Conservation (phyloP, 2,113 vertebrate species). For the Callaeas wilsoni region DNA sequence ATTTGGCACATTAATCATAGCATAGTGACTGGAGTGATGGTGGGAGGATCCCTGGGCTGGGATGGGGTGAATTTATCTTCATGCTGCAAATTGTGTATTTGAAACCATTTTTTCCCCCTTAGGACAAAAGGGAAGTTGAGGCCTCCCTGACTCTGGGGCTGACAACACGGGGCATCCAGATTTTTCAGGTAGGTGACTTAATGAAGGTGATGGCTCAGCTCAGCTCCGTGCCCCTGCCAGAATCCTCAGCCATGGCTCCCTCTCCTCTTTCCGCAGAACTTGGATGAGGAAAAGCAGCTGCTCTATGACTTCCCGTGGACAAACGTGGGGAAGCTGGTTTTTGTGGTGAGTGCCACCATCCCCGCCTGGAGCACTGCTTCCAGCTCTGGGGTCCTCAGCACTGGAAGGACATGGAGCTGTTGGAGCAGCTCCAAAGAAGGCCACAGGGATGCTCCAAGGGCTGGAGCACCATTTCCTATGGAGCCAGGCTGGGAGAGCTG, state of each 20-base stretch:
- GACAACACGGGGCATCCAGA: constrained; percentile 96
- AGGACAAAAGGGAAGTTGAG: constrained; percentile 97
- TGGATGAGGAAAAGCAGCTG: constrained; percentile 88
- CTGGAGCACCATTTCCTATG: neutral
- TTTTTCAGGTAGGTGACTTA: constrained; percentile 85
- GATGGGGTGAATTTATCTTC: neutral
- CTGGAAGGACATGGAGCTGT: neutral
- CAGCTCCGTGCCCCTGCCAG: neutral
- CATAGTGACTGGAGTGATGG: neutral
- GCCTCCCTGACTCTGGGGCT: constrained; percentile 90
- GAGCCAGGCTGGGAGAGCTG: neutral
- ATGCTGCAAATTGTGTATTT: neutral
- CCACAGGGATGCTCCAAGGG: accelerated
- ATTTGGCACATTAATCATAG: neutral
- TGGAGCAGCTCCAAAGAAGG: neutral
- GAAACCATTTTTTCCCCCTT: neutral
- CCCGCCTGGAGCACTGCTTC: neutral
- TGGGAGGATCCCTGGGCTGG: neutral
- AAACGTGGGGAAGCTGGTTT: constrained; percentile 96
- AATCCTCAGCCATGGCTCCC: neutral
- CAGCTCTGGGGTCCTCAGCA: neutral
- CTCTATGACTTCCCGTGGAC: constrained; percentile 98
- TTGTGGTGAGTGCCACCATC: constrained; percentile 84
- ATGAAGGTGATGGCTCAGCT: neutral
- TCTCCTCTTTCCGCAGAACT: constrained; percentile 75